phyloP scores from a whole-genome alignment of 2,888 invertebrate species.

The Polydrusus cervinus region DNA sequence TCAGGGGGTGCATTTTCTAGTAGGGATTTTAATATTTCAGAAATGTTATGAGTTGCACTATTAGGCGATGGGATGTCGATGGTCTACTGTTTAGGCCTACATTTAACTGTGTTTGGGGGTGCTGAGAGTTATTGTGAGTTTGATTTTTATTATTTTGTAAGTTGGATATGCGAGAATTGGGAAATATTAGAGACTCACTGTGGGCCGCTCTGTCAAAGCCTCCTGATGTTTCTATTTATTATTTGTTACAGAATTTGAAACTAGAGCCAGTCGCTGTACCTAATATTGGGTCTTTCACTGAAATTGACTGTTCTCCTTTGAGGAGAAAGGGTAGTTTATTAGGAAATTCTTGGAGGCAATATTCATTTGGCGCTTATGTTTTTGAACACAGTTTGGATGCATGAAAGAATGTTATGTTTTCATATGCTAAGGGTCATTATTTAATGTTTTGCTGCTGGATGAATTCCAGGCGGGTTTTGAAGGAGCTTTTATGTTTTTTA shows the following conservation, averaged over 20 bases:
- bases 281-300: neutral
- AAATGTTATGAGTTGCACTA: neutral
- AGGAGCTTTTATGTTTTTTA: neutral
- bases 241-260: neutral
- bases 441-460: neutral
- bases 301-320: too few species aligned
- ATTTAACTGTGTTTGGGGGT: too few species aligned
- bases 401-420: neutral
- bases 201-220: neutral
- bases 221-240: neutral
- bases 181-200: neutral
- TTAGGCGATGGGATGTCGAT: neutral
- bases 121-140: too few species aligned
- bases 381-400: neutral
- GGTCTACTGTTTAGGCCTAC: too few species aligned
- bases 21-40: neutral
- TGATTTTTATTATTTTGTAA: neutral
- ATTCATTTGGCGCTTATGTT: neutral
- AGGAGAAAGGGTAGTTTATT: too few species aligned
- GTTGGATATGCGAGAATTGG: neutral
- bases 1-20: neutral
- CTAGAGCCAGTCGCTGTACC: too few species aligned
- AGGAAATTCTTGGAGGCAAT: neutral
- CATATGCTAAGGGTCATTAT: neutral
- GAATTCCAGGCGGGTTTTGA: neutral